phyloP scores from a whole-genome alignment of 2,888 invertebrate genomes.

The Eristalinus aeneus region DNA sequence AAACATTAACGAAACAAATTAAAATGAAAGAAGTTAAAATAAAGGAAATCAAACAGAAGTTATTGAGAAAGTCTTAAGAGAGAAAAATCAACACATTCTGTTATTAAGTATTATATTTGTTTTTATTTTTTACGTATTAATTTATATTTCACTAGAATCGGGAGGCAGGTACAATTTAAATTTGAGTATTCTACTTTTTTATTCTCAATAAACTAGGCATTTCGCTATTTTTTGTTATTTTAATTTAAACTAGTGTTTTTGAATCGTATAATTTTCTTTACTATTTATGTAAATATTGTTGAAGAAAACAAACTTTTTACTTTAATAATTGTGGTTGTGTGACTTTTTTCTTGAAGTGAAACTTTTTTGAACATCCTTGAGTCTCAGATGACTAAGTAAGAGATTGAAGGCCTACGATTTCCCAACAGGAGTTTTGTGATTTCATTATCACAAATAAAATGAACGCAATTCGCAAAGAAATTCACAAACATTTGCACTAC shows the following conservation, averaged over 20 bases:
- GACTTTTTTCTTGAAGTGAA: background rate
- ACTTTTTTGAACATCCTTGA: background rate
- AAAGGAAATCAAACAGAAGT: conserved; percentile 13
- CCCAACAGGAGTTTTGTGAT: no score
- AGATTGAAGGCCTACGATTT: no score
- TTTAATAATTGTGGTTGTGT: conserved; percentile 28
- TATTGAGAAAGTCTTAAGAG: background rate
- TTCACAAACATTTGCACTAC: no score
- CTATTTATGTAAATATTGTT: background rate
- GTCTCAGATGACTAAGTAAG: no score
- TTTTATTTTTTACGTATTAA: conserved; percentile 53
- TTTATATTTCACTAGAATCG: conserved; percentile 46
- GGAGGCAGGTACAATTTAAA: conserved; percentile 69
- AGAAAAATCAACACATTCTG: conserved; percentile 59
- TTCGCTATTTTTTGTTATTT: conserved; percentile 13
- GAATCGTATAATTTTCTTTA: conserved; percentile 13
- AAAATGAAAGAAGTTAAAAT: conserved; percentile 40
- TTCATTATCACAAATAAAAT: no score
- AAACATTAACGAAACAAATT: conserved; percentile 1
- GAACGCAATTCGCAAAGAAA: no score
- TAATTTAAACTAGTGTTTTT: background rate
- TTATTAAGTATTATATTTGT: conserved; percentile 49
- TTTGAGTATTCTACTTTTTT: conserved; percentile 55
- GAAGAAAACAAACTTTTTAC: background rate
- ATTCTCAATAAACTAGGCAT: conserved; percentile 47